phyloP scores from a whole-genome alignment of 2,113 vertebrate species.

The Pluvialis apricaria region DNA sequence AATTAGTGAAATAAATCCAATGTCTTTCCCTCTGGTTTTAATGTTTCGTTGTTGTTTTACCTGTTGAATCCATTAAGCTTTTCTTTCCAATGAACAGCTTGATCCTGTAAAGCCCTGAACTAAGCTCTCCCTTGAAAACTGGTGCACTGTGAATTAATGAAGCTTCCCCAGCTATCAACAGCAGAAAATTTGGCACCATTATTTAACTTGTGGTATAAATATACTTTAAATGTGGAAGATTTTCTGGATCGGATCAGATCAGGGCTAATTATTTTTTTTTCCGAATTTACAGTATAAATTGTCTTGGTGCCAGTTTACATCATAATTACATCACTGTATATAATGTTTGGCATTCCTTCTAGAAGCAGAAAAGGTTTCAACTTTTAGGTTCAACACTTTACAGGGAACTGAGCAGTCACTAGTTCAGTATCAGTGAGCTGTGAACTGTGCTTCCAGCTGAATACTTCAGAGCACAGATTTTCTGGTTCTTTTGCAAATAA shows the following conservation, averaged over 20 bases:
- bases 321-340: slow-evolving; percentile 19
- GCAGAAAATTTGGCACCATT: not conserved
- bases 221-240: not conserved
- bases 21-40: not conserved
- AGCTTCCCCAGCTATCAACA: not conserved
- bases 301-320: not conserved
- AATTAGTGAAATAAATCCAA: not conserved
- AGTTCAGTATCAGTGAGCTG: not conserved
- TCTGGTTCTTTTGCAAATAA: not conserved
- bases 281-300: not conserved
- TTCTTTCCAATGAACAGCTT: not conserved
- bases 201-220: not conserved
- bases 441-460: not conserved
- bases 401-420: not conserved
- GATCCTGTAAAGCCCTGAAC: no score
- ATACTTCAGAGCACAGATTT: not conserved
- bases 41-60: not conserved
- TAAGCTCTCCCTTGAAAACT: not conserved
- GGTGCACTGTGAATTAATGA: not conserved
- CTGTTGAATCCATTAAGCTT: slow-evolving; percentile 15
- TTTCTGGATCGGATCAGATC: not conserved
- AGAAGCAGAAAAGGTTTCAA: not conserved
- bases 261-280: not conserved
- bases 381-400: not conserved
- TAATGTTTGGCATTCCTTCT: not conserved